A percentile compares a stretch with the other conserved stretches of the same genome.
Conservation (phyloP, 2,797 vertebrate genomes). For the Enteromius treurensis region DNA sequence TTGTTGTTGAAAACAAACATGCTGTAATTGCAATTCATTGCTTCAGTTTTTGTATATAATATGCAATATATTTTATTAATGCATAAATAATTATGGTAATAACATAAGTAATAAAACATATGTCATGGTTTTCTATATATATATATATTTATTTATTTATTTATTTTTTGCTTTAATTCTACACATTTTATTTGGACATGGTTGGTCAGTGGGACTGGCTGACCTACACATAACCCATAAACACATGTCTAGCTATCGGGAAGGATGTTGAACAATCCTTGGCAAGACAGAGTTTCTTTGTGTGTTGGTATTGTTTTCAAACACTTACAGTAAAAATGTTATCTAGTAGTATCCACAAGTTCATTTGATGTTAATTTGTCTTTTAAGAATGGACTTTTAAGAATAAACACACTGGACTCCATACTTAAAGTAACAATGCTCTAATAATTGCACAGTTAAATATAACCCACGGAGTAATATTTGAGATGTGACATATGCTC, state of each 20-base stretch:
- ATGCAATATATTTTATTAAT: no score
- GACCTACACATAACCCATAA: constrained; percentile 8
- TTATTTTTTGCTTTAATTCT: not conserved
- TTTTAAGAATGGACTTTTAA: not conserved
- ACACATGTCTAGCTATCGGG: not conserved
- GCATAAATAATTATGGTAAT: not conserved
- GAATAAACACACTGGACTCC: not conserved
- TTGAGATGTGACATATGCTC: not conserved
- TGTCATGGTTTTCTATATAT: not conserved
- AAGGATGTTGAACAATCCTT: constrained; percentile 44
- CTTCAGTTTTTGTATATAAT: not conserved
- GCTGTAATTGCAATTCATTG: not conserved
- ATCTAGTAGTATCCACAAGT: not conserved
- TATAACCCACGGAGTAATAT: not conserved
- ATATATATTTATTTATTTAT: no score
- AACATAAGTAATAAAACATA: not conserved
- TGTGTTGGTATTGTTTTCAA: not conserved
- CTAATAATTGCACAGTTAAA: not conserved
- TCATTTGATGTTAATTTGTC: not conserved
- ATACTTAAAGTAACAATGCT: not conserved
- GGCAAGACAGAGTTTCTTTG: not conserved
- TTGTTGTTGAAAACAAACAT: not conserved
- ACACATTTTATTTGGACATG: not conserved
- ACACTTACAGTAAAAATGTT: not conserved
- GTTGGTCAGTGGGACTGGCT: not conserved